These are phyloP conservation scores for Seladonia tumulorum DNA, from an alignment of 2,888 invertebrate species.

Conservation along the genomic window DNA sequence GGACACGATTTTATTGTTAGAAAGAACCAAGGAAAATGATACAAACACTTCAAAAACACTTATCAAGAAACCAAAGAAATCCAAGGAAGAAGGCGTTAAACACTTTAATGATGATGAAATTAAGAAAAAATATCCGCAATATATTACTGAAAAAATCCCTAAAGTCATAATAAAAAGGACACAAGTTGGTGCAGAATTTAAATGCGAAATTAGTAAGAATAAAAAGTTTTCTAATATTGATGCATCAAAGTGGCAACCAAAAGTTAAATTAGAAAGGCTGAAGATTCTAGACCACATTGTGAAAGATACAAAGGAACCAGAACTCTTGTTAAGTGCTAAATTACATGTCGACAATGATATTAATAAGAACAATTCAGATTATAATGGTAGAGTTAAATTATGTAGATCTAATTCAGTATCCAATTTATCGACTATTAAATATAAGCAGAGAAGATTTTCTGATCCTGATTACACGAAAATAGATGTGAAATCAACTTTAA, in stretches of 20 bases:
- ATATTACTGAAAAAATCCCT: conserved; percentile 78
- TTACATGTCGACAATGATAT: background rate
- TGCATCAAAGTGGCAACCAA: conserved; percentile 80
- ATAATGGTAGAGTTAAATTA: conserved; percentile 57
- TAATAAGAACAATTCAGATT: background rate
- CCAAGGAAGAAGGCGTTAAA: conserved; percentile 47
- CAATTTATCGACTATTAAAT: conserved; percentile 57
- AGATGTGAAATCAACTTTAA: conserved; percentile 7
- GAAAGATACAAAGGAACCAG: conserved; percentile 77
- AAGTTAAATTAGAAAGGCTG: conserved; percentile 79
- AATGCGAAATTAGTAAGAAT: conserved; percentile 81
- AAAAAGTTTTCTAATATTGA: conserved; percentile 74
- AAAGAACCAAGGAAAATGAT: conserved; percentile 28
- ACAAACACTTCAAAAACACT: background rate
- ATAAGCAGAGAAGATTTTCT: conserved; percentile 67
- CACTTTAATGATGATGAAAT: conserved; percentile 42
- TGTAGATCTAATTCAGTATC: conserved; percentile 73
- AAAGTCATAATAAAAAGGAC: conserved; percentile 82
- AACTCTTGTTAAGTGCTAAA: conserved; percentile 63
- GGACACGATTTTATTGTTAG: conserved; percentile 44
- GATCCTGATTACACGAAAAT: conserved; percentile 61
- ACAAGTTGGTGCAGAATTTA: conserved; percentile 81
- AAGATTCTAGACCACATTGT: conserved; percentile 80
- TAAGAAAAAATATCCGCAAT: conserved; percentile 36
- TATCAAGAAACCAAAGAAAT: conserved; percentile 50